Percentiles rank a stretch among this genome's conserved stretches.
Evolutionary conservation across 2,113 vertebrate genomes (phyloP).

Genomic region (Riparia riparia): DNA sequence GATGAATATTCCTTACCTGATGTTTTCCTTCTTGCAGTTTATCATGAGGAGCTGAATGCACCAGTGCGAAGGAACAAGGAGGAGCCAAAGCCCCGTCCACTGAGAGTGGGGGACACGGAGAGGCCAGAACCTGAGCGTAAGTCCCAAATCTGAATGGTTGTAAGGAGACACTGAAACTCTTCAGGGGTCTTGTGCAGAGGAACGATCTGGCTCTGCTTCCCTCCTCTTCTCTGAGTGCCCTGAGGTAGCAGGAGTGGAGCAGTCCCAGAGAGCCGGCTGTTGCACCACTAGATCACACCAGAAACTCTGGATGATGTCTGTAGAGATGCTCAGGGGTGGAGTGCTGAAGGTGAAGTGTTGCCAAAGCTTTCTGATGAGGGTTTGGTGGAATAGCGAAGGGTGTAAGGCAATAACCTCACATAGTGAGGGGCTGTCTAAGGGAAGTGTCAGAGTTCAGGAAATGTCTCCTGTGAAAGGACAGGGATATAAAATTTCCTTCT

Average conservation of each 20-base stretch:
- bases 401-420: neutral
- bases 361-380: neutral
- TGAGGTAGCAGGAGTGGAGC: neutral
- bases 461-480: neutral
- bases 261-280: accelerated
- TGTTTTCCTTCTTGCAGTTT: slow-evolving; percentile 79
- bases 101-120: slow-evolving; percentile 95
- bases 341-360: neutral
- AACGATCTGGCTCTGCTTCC: neutral
- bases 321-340: neutral
- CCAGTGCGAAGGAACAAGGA: slow-evolving; percentile 93
- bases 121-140: slow-evolving; percentile 92
- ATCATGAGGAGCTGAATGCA: slow-evolving; percentile 91
- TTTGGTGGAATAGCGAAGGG: neutral
- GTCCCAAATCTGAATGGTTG: neutral
- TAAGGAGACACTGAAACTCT: neutral
- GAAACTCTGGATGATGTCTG: neutral
- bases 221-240: neutral
- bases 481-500: neutral
- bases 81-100: slow-evolving; percentile 92
- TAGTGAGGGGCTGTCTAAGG: neutral
- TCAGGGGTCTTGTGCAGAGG: neutral
- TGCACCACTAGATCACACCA: neutral
- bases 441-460: neutral
- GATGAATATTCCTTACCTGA: neutral